Percentiles rank a stretch among this genome's conserved stretches.
These are phyloP conservation scores for Trichechus manatus DNA, from an alignment of 2,113 vertebrate species.

Conservation along the genomic window DNA sequence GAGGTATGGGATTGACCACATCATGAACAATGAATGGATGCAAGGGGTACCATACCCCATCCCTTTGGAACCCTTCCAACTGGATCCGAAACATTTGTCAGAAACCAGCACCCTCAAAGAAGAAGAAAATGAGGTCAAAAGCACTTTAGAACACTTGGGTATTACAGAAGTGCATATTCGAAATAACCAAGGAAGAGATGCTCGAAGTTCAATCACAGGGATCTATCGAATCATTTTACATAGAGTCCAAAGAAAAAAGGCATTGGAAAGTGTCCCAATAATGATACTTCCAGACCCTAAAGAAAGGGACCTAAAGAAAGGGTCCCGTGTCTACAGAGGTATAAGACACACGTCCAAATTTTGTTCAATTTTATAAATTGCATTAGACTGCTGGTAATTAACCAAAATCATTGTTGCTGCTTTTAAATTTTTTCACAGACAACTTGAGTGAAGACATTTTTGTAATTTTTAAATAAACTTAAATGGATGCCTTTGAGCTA, in stretches of 20 bases:
- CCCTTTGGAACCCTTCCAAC: conserved; percentile 92
- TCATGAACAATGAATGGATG: conserved; percentile 96
- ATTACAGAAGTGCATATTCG: conserved; percentile 95
- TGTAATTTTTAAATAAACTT: conserved; percentile 88
- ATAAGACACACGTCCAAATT: conserved; percentile 96
- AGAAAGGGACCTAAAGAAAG: conserved; percentile 89
- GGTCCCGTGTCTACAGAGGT: conserved; percentile 88
- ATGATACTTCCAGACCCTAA: conserved; percentile 87
- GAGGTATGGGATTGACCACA: conserved; percentile 92
- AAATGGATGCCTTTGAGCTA: conserved; percentile 70
- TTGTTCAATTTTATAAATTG: conserved; percentile 94
- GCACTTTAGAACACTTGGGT: conserved; percentile 91
- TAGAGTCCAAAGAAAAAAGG: conserved; percentile 92
- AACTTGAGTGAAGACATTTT: conserved; percentile 74
- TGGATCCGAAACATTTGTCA: conserved; percentile 94
- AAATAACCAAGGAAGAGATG: conserved; percentile 93
- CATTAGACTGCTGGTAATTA: conserved; percentile 65
- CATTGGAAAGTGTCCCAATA: conserved; percentile 89
- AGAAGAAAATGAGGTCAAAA: conserved; percentile 93
- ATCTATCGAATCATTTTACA: conserved; percentile 96
- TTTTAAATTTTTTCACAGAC: conserved; percentile 76
- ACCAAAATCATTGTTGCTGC: conserved; percentile 59
- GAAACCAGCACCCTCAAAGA: conserved; percentile 88
- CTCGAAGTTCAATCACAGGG: conserved; percentile 95
- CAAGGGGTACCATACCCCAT: conserved; percentile 92